These are phyloP conservation scores for Brachionus calyciflorus DNA, from an alignment of 1,140 invertebrate genomes.

Conservation along the genomic window DNA sequence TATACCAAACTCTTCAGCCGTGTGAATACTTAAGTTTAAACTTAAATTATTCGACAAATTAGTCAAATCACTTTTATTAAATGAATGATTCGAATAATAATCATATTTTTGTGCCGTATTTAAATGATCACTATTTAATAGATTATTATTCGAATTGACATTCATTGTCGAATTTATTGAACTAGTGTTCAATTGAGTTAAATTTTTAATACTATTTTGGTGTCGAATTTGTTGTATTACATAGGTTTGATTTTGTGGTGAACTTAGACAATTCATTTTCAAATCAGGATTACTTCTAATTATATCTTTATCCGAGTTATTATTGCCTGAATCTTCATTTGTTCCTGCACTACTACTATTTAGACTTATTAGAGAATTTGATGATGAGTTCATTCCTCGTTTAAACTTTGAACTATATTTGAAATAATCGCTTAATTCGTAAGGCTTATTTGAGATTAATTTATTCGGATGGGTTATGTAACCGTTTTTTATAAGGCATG, in stretches of 20 bases:
- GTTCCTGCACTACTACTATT: constrained; percentile 44
- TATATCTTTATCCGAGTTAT: constrained; percentile 35
- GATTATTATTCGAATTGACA: not conserved
- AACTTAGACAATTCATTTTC: constrained; percentile 8
- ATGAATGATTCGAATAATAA: constrained; percentile 30
- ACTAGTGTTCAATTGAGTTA: not conserved
- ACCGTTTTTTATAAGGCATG: constrained; percentile 15
- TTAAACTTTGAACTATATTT: constrained; percentile 23
- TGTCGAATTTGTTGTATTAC: not conserved
- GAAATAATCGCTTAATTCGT: constrained; percentile 19
- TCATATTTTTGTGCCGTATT: not conserved
- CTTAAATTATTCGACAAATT: constrained; percentile 41
- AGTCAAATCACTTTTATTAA: constrained; percentile 18
- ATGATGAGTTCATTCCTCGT: constrained; percentile 31
- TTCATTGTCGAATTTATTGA: not conserved
- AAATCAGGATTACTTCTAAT: constrained; percentile 39
- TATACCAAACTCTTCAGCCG: constrained; percentile 43
- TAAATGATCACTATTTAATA: not conserved
- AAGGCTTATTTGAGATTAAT: not conserved
- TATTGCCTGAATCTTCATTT: constrained; percentile 22
- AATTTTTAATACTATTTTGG: constrained; percentile 7
- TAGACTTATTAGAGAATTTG: constrained; percentile 36
- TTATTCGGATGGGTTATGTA: constrained; percentile 11
- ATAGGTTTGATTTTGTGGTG: not conserved
- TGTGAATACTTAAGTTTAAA: constrained; percentile 42